A percentile compares a stretch with the other conserved stretches of the same genome.
Conservation (phyloP, 2,797 vertebrate genomes). For the Harpagifer antarcticus region DNA sequence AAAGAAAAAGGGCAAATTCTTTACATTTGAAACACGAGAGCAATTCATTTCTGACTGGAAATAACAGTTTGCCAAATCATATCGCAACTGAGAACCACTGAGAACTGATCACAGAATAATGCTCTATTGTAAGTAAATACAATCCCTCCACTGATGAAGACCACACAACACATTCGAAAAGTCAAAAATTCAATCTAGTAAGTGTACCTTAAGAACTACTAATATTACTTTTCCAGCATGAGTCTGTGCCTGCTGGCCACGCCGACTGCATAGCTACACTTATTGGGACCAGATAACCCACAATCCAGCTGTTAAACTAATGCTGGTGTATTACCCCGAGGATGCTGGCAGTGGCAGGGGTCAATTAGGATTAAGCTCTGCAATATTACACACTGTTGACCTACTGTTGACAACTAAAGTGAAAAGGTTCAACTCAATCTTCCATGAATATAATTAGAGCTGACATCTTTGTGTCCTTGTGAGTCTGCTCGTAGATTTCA, state of each 20-base stretch:
- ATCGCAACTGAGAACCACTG: neutral
- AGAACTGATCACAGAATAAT: neutral
- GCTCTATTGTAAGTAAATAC: neutral
- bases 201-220: neutral
- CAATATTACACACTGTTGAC: conserved; percentile 27
- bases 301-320: conserved; percentile 35
- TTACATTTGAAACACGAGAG: neutral
- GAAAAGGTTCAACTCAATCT: conserved; percentile 48
- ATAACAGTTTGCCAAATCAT: neutral
- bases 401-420: conserved; percentile 8
- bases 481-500: conserved; percentile 31
- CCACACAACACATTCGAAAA: neutral
- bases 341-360: conserved; percentile 35
- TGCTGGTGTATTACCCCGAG: conserved; percentile 43
- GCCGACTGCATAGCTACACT: neutral
- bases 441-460: conserved; percentile 23
- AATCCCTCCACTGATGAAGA: neutral
- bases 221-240: neutral
- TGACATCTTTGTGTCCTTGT: conserved; percentile 32
- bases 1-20: neutral
- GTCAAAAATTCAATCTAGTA: neutral
- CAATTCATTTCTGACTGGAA: neutral
- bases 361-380: conserved; percentile 52
- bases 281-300: conserved; percentile 15
- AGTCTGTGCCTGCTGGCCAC: neutral